These are phyloP conservation scores for Trissonchulus latispiculum DNA, from an alignment of 2,888 invertebrate species.

Conservation along the genomic window DNA sequence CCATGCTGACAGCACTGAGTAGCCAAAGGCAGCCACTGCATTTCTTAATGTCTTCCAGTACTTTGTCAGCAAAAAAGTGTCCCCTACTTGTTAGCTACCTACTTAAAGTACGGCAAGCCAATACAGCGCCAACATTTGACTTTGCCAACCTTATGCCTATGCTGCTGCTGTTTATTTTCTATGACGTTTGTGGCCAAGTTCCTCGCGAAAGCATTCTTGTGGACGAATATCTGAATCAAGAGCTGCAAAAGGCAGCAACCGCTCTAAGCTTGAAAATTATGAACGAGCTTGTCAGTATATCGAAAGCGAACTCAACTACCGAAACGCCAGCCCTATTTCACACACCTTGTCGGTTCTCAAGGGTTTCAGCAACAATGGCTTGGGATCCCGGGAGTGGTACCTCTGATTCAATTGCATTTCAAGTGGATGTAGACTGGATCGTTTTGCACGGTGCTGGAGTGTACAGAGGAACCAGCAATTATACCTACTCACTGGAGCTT, in stretches of 20 bases:
- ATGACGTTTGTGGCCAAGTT: neutral
- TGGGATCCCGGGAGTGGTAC: constrained; percentile 97
- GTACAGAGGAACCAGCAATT: constrained; percentile 75
- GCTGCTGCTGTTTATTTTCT: constrained; percentile 32
- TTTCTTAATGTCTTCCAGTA: constrained; percentile 44
- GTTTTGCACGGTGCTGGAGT: constrained; percentile 77
- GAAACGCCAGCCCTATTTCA: constrained; percentile 49
- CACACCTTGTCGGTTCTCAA: constrained; percentile 78
- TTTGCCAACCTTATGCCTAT: constrained; percentile 34
- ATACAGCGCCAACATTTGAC: constrained; percentile 19
- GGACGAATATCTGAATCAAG: neutral
- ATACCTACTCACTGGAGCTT: constrained; percentile 81
- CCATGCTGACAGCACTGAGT: constrained; percentile 44
- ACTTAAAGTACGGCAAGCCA: neutral
- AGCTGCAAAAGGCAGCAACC: constrained; percentile 26
- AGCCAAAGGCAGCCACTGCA: constrained; percentile 41
- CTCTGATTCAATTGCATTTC: constrained; percentile 68
- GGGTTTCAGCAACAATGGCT: constrained; percentile 73
- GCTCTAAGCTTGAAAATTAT: constrained; percentile 54
- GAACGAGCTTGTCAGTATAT: constrained; percentile 54
- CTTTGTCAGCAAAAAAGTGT: constrained; percentile 17
- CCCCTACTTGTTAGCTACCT: neutral
- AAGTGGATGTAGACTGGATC: constrained; percentile 75
- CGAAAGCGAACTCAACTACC: neutral
- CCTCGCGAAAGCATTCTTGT: neutral